Conservation (phyloP, 1,140 invertebrate species). For the Tenebrio molitor region DNA sequence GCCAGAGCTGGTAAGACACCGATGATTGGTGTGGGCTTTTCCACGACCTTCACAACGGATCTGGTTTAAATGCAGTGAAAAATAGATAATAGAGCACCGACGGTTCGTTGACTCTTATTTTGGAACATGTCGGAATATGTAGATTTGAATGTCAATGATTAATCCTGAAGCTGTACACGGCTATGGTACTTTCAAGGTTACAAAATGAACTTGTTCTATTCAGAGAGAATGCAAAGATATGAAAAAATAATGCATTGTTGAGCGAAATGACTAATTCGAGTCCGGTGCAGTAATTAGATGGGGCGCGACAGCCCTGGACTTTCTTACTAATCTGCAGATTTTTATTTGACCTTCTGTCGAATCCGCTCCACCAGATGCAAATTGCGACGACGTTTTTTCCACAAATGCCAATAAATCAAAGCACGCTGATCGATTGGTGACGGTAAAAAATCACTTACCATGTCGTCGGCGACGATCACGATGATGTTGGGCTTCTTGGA, state of each 20-base stretch:
- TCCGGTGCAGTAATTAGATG: too few relatives aligned
- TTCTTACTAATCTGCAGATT: neutral
- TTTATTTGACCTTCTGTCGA: neutral
- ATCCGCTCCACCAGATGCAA: neutral
- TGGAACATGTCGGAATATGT: neutral
- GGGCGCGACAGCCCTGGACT: neutral
- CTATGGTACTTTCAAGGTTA: conserved; percentile 37
- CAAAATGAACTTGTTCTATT: conserved; percentile 32
- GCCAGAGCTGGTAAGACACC: too few relatives aligned
- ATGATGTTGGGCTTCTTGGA: conserved; percentile 70
- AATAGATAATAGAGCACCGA: neutral
- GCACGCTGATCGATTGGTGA: too few relatives aligned
- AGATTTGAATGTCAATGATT: conserved; percentile 33
- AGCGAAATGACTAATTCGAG: conserved; percentile 10
- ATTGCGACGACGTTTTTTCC: too few relatives aligned
- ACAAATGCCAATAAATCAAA: too few relatives aligned
- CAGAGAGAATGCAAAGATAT: conserved; percentile 1
- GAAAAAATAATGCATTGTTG: conserved; percentile 18
- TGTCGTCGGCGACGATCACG: conserved; percentile 75
- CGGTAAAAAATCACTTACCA: too few relatives aligned
- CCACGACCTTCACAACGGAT: too few relatives aligned
- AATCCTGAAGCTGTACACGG: conserved; percentile 6
- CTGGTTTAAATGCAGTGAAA: neutral
- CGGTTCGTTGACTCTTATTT: conserved; percentile 40
- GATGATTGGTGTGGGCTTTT: too few relatives aligned